Evolutionary conservation across 2,113 vertebrate species (phyloP).

Genomic region (Trematomus loennbergii): DNA sequence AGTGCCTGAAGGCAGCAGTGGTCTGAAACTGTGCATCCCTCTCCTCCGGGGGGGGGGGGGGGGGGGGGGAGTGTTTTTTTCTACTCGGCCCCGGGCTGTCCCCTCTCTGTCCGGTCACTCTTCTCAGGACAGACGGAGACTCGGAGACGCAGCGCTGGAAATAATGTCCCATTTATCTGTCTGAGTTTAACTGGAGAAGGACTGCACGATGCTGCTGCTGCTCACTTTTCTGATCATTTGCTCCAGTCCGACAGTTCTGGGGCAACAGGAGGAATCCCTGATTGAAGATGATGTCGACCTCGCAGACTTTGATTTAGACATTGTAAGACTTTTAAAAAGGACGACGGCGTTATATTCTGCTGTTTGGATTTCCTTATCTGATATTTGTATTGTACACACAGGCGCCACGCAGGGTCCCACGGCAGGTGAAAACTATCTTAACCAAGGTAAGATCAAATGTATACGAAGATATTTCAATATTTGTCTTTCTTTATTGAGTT

Average conservation of each 20-base stretch:
- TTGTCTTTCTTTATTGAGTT: background rate
- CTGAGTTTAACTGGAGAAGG: slow-evolving; percentile 18
- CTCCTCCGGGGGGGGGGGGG: background rate
- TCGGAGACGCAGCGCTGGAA: slow-evolving; percentile 21
- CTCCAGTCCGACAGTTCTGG: slow-evolving; percentile 27
- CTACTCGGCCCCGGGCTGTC: background rate
- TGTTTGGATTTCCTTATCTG: background rate
- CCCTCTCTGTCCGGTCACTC: slow-evolving; percentile 16
- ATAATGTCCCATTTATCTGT: slow-evolving; percentile 44
- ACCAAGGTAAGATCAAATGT: slow-evolving; percentile 67
- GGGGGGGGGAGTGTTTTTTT: slow-evolving; percentile 6
- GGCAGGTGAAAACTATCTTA: slow-evolving; percentile 77
- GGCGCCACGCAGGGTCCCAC: slow-evolving; percentile 77
- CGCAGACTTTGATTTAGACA: slow-evolving; percentile 67
- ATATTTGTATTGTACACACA: slow-evolving; percentile 46
- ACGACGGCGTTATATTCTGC: background rate
- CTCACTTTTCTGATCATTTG: slow-evolving; percentile 41
- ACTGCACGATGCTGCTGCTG: slow-evolving; percentile 32
- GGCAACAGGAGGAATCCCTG: slow-evolving; percentile 44
- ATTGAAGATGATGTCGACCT: slow-evolving; percentile 51
- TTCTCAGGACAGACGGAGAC: slow-evolving; percentile 16
- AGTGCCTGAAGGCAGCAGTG: slow-evolving; percentile 34
- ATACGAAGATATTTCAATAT: background rate
- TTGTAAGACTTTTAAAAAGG: slow-evolving; percentile 61
- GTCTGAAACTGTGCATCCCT: slow-evolving; percentile 20